Percentiles rank a stretch among this genome's conserved stretches.
phyloP scores from a whole-genome alignment of 2,888 invertebrate genomes.

The Smittia aterrima region DNA sequence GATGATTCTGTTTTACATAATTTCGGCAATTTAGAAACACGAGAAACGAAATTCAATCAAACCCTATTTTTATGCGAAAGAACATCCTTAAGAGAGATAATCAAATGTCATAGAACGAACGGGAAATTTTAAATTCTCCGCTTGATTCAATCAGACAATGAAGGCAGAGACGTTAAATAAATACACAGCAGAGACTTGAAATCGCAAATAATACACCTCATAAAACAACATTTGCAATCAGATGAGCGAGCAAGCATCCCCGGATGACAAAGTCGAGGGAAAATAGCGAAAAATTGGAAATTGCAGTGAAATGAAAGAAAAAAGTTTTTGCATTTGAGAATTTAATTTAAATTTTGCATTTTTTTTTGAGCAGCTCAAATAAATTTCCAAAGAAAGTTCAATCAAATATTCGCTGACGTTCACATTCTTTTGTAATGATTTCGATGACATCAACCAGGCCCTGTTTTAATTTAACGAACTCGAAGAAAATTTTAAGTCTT shows the following conservation, averaged over 20 bases:
- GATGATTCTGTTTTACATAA: slow-evolving; percentile 28
- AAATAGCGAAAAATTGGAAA: not conserved
- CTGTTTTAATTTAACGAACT: too few species aligned
- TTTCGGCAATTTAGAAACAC: slow-evolving; percentile 18
- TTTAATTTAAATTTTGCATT: too few species aligned
- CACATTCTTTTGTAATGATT: too few species aligned
- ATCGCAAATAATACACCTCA: slow-evolving; percentile 5
- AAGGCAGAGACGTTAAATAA: not conserved
- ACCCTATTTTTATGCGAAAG: not conserved
- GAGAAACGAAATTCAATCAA: slow-evolving; percentile 13
- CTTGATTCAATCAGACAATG: slow-evolving; percentile 23
- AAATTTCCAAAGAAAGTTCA: too few species aligned
- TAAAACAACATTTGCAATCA: slow-evolving; percentile 13
- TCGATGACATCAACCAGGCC: too few species aligned
- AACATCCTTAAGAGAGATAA: not conserved
- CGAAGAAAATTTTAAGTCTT: too few species aligned
- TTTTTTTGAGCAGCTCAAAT: too few species aligned
- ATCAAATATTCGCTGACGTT: too few species aligned
- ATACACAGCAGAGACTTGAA: not conserved
- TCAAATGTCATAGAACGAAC: slow-evolving; percentile 1
- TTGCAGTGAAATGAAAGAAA: not conserved
- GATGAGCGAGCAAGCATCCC: not conserved
- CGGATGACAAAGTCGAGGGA: not conserved
- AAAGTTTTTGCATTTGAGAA: too few species aligned
- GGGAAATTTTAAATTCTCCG: not conserved